Evolutionary conservation across 1,140 invertebrate species (phyloP).

Genomic region (Nasonia vitripennis): DNA sequence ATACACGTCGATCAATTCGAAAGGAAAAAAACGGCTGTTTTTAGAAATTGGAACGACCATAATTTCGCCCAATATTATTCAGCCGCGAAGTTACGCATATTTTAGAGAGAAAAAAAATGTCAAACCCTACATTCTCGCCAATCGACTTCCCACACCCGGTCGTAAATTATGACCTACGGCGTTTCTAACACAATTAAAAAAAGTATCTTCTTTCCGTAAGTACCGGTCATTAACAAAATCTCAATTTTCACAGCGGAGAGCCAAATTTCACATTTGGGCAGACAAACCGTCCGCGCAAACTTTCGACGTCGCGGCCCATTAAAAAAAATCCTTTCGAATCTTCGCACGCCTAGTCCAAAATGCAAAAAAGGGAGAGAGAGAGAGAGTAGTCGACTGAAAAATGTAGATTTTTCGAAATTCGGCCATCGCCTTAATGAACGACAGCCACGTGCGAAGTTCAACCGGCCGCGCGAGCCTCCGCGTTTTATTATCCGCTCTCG

Average conservation of each 20-base stretch:
- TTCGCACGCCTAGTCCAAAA: neutral
- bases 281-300: too few species aligned
- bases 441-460: constrained; percentile 7
- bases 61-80: constrained; percentile 29
- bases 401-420: constrained; percentile 38
- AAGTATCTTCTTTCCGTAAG: too few species aligned
- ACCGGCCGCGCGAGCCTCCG: neutral
- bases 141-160: neutral
- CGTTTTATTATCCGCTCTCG: neutral
- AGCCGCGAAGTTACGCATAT: neutral
- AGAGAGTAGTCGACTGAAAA: neutral
- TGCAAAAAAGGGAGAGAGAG: constrained; percentile 12
- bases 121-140: neutral
- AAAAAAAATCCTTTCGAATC: neutral
- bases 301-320: neutral
- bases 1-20: neutral
- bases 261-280: neutral
- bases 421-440: neutral
- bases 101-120: constrained; percentile 10
- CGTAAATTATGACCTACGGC: neutral
- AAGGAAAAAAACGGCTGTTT: neutral
- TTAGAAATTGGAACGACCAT: constrained; percentile 32
- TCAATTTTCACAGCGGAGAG: neutral
- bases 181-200: neutral
- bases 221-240: neutral